These are phyloP conservation scores for Heliconius hermathena DNA, from an alignment of 1,140 invertebrate genomes.

Conservation along the genomic window DNA sequence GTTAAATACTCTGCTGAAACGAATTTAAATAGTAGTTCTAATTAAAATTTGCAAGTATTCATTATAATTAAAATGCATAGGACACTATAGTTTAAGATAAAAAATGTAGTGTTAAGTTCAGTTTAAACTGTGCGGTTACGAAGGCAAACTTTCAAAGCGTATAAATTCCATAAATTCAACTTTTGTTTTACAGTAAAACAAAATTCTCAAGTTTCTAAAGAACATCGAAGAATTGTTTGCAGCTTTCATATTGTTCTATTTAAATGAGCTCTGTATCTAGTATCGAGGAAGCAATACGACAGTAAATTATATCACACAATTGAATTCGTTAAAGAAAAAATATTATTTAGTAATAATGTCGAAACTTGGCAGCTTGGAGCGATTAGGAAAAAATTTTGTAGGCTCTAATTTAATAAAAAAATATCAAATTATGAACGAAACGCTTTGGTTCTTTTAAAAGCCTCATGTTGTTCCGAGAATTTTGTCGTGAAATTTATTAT, in stretches of 20 bases:
- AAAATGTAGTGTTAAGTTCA: neutral
- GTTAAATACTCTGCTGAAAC: neutral
- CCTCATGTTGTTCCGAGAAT: neutral
- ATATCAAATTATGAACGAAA: constrained; percentile 18
- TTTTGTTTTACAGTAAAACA: constrained; percentile 34
- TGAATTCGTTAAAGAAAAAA: constrained; percentile 17
- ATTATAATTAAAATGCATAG: neutral
- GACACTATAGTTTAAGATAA: neutral
- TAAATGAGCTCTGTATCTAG: neutral
- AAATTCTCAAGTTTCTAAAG: constrained; percentile 30
- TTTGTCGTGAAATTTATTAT: neutral
- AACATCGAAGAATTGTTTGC: constrained; percentile 23
- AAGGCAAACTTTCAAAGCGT: constrained; percentile 32
- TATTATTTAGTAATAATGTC: neutral
- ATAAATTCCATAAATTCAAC: constrained; percentile 35
- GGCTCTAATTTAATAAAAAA: constrained; percentile 19
- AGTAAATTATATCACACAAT: constrained; percentile 20
- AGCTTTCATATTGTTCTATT: constrained; percentile 25
- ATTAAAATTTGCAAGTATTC: neutral
- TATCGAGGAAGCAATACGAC: constrained; percentile 25
- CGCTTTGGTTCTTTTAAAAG: neutral
- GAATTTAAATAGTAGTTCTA: neutral
- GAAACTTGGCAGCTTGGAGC: constrained; percentile 4
- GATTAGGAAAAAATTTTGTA: neutral
- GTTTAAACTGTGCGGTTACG: constrained; percentile 16